Percentiles rank a stretch among this genome's conserved stretches.
Conservation (phyloP, 2,888 invertebrate species). For the Nemapogon koenigi region DNA sequence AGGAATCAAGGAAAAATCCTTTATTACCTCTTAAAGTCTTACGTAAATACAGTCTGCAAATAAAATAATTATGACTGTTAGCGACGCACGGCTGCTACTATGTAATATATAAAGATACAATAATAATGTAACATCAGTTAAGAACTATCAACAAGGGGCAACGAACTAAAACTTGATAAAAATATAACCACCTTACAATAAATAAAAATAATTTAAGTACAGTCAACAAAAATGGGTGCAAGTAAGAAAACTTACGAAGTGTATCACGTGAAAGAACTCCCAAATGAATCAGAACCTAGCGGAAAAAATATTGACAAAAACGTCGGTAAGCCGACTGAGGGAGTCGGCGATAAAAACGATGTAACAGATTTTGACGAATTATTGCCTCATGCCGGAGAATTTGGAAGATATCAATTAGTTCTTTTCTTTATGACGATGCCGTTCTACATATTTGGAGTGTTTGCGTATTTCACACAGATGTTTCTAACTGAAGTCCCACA, state of each 20-base stretch:
- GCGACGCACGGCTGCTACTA: neutral
- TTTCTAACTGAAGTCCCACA: constrained; percentile 37
- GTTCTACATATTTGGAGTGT: constrained; percentile 35
- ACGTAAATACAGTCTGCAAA: constrained; percentile 1
- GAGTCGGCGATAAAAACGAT: neutral
- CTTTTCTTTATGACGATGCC: constrained; percentile 32
- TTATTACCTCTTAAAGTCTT: too few species aligned
- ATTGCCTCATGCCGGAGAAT: constrained; percentile 34
- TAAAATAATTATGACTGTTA: constrained; percentile 4
- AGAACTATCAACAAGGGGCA: constrained; percentile 1
- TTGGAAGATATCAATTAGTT: constrained; percentile 34
- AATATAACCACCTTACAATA: neutral
- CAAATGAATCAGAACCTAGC: neutral
- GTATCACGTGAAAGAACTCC: constrained; percentile 4
- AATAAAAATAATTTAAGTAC: neutral
- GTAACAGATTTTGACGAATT: constrained; percentile 32
- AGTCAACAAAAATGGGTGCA: constrained; percentile 2
- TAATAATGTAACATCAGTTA: neutral
- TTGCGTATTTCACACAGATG: constrained; percentile 34
- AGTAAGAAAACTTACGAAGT: constrained; percentile 3
- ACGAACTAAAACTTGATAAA: neutral
- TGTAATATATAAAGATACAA: constrained; percentile 2
- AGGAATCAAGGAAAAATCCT: too few species aligned
- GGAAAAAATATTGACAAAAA: neutral
- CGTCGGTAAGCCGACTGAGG: neutral